These are phyloP conservation scores for Diarsia rubi DNA, from an alignment of 2,888 invertebrate species.

Conservation along the genomic window DNA sequence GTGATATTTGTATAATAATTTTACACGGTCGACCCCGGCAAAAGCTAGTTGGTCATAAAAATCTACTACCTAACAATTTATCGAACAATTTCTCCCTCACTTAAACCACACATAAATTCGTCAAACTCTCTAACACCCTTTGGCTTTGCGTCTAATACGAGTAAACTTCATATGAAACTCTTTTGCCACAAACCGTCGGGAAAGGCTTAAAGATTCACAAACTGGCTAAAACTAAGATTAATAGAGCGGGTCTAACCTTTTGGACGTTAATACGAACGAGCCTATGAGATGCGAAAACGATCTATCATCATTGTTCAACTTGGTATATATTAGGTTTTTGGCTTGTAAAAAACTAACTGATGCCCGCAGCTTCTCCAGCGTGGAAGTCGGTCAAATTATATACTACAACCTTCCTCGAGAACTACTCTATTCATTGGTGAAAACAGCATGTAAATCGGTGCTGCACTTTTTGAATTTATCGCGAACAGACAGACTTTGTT, in stretches of 20 bases:
- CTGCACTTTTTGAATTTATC: too few relatives aligned
- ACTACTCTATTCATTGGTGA: too few relatives aligned
- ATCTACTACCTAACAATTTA: neutral
- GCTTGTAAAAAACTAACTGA: neutral
- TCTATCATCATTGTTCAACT: constrained; percentile 30
- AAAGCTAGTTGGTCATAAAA: too few relatives aligned
- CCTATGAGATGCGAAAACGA: constrained; percentile 5
- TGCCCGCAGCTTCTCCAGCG: too few relatives aligned
- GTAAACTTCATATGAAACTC: constrained; percentile 9
- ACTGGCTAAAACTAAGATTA: constrained; percentile 51
- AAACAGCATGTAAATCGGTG: too few relatives aligned
- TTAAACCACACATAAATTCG: neutral
- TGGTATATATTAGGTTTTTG: neutral
- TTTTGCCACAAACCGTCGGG: neutral
- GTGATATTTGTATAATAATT: too few relatives aligned
- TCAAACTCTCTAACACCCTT: neutral
- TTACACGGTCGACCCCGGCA: too few relatives aligned
- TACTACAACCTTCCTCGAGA: too few relatives aligned
- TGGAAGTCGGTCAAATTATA: too few relatives aligned
- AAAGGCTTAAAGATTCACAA: constrained; percentile 36
- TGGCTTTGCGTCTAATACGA: constrained; percentile 1
- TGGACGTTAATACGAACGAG: constrained; percentile 13
- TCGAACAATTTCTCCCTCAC: too few relatives aligned
- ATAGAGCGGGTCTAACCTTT: constrained; percentile 36
- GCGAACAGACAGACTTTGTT: too few relatives aligned